Evolutionary conservation across 2,888 invertebrate species (phyloP), one percentile per base, ranked within the genome.

Genomic region (Apodemia mormo): DNA sequence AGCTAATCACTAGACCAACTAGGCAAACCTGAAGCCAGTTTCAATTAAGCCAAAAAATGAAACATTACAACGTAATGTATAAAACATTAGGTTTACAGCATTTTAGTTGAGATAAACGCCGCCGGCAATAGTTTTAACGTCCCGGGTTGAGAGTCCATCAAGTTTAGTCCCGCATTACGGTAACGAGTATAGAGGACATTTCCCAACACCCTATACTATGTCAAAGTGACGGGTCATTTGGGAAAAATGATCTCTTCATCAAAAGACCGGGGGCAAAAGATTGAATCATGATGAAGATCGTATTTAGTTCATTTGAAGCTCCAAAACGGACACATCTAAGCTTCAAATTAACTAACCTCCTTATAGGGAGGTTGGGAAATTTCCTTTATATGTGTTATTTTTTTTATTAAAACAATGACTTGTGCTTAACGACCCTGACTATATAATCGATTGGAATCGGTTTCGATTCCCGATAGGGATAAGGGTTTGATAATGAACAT

Each of bases 141-240:
- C 71, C 52, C 70, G 58, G 45, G 68, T 69, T 29, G 72, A 67
- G 72, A 66, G 83, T 85, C 85, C 81, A 83, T 86, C 83, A 84
- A 82, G 82, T 84, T 85, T 83, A 86, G 81, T 78, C 81, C 77
- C 82, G 79, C 82, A 83, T 85, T 85, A 85, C 80, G 73, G 81
- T 81, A 84, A 85, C 82, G 84, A 82, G 81, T 78, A 79, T 73
- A 71, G 75, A 77, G 73, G 73, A 70, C 68, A 69, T 70, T 69
- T 69, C 69, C 69, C 58, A 61, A 56, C 68, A 30, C 66, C 68
- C 72, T 68, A 12, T 67, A 66, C 70, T 70, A 70, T 72, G 74
- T 70, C 74, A 76, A 76, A 76, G 71, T 69, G 72, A 67, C 71
- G 73, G 70, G 69, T 70, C 73, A 74, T 74, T 68, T 61, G 56